Conservation (phyloP, 2,797 vertebrate species). For the Euthynnus affinis region DNA sequence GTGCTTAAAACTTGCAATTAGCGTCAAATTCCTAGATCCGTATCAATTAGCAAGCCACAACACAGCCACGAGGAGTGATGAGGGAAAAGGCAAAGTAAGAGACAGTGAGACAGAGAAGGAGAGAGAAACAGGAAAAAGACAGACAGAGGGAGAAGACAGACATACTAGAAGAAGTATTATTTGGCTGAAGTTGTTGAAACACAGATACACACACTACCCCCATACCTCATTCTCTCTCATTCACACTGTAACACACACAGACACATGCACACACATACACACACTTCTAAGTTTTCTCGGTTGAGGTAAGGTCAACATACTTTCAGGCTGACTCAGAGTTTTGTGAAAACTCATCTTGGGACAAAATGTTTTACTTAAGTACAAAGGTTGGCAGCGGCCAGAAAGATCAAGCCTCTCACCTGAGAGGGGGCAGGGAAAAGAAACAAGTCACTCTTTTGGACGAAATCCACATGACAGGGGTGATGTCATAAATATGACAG, state of each 20-base stretch:
- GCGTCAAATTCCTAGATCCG: neutral
- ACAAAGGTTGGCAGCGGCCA: conserved; percentile 53
- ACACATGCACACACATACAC: conserved; percentile 16
- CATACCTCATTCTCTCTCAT: conserved; percentile 23
- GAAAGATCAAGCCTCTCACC: conserved; percentile 43
- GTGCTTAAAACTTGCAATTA: neutral
- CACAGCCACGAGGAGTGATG: neutral
- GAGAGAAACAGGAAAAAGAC: neutral
- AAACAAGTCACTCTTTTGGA: conserved; percentile 16
- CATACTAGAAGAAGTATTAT: neutral
- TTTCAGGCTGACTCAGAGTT: conserved; percentile 72
- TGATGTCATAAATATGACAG: conserved; percentile 44
- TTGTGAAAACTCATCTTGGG: conserved; percentile 62
- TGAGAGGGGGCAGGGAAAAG: conserved; percentile 1
- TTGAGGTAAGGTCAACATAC: conserved; percentile 70
- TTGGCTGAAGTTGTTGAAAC: conserved; percentile 21
- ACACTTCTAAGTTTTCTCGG: conserved; percentile 35
- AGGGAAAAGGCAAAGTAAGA: neutral
- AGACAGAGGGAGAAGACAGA: neutral
- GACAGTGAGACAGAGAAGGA: neutral
- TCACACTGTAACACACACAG: conserved; percentile 19
- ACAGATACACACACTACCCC: neutral
- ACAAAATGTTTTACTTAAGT: conserved; percentile 63
- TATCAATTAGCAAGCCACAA: neutral
- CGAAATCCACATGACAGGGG: conserved; percentile 35